Conservation (phyloP, 2,888 invertebrate genomes). For the Frankliniella intonsa region DNA sequence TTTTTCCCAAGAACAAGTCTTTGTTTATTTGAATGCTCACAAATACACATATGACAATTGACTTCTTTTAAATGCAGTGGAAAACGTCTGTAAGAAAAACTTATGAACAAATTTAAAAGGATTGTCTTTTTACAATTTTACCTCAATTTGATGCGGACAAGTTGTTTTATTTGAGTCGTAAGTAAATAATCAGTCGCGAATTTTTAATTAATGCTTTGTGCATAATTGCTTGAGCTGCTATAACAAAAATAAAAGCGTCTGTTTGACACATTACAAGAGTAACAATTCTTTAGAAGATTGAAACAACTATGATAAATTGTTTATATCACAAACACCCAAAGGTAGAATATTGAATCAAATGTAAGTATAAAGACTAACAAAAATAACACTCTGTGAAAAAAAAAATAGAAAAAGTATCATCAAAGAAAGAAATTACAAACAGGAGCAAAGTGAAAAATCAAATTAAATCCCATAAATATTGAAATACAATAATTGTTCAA, state of each 20-base stretch:
- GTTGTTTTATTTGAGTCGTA: too few species aligned
- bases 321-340: not conserved
- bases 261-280: not conserved
- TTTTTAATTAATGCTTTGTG: not conserved
- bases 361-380: not conserved
- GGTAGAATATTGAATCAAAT: not conserved
- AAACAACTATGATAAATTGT: not conserved
- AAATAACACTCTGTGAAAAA: not conserved
- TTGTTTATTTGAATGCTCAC: constrained; percentile 38
- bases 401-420: too few species aligned
- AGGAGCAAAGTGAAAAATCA: not conserved
- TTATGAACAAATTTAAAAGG: too few species aligned
- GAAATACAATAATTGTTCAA: not conserved
- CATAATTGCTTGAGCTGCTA: not conserved
- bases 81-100: not conserved
- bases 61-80: not conserved
- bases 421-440: too few species aligned
- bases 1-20: constrained; percentile 39
- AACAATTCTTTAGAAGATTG: not conserved
- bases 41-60: constrained; percentile 37
- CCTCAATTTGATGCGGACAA: too few species aligned
- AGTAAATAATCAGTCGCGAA: too few species aligned
- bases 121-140: too few species aligned
- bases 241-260: not conserved
- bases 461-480: not conserved